Evolutionary conservation across 1,140 invertebrate genomes (phyloP).

Genomic region (Neocloeon triangulifer): DNA sequence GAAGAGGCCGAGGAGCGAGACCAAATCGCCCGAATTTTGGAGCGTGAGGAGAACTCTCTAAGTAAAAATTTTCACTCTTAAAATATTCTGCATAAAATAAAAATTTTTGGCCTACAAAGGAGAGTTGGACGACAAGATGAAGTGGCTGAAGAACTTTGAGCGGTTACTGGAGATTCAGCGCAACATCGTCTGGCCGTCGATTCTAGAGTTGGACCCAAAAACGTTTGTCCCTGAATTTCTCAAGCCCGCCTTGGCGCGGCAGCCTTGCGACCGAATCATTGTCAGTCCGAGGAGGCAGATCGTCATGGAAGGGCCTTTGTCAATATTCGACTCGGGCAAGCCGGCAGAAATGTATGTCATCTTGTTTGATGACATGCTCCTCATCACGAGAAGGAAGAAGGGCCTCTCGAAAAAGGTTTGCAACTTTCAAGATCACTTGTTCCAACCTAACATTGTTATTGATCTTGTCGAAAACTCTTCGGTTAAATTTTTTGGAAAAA

Average conservation of each 20-base stretch:
- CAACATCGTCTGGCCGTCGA: conserved; percentile 40
- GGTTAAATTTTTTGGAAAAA: not conserved
- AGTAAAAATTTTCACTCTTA: conserved; percentile 23
- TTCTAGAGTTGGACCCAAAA: conserved; percentile 37
- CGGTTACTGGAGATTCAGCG: conserved; percentile 40
- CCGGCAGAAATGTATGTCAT: conserved; percentile 35
- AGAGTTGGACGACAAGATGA: conserved; percentile 45
- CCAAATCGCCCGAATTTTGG: conserved; percentile 28
- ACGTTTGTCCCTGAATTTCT: conserved; percentile 35
- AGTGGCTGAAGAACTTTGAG: conserved; percentile 51
- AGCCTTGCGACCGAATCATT: conserved; percentile 44
- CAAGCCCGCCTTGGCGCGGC: conserved; percentile 24
- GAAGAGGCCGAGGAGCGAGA: conserved; percentile 25
- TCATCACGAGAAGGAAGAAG: conserved; percentile 40
- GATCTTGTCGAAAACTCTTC: too few species aligned
- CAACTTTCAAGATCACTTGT: not conserved
- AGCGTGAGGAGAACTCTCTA: conserved; percentile 35
- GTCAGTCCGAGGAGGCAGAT: conserved; percentile 36
- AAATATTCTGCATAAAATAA: too few species aligned
- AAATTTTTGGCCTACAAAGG: conserved; percentile 18
- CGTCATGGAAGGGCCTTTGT: conserved; percentile 33
- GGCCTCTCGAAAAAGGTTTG: conserved; percentile 29
- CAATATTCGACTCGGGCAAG: conserved; percentile 30
- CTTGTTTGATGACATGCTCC: conserved; percentile 46
- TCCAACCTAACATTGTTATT: too few species aligned